Evolutionary conservation across 2,797 vertebrate genomes (phyloP).

Genomic region (Apodemus agrarius): DNA sequence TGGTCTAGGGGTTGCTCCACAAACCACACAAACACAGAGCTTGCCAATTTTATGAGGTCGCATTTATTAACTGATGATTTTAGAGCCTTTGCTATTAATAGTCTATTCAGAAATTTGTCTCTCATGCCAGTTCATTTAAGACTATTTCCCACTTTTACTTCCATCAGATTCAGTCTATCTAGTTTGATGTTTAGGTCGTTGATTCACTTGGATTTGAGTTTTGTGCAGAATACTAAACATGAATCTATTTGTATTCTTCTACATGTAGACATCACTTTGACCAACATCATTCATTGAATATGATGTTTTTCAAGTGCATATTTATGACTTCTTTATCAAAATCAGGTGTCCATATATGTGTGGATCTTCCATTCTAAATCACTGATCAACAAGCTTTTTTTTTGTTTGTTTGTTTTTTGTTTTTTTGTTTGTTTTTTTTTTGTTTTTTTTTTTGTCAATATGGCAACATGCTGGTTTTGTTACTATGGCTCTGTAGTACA

Average conservation of each 20-base stretch:
- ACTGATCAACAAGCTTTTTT: background rate
- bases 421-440: no score
- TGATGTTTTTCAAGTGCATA: background rate
- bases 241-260: background rate
- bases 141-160: background rate
- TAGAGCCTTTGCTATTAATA: background rate
- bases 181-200: background rate
- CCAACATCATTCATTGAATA: background rate
- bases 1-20: background rate
- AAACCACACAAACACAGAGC: background rate
- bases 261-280: background rate
- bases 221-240: background rate
- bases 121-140: background rate
- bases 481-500: no score
- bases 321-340: background rate
- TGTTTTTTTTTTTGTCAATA: background rate
- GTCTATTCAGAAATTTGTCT: background rate
- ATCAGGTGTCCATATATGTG: background rate
- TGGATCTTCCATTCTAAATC: background rate
- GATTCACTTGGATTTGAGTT: background rate
- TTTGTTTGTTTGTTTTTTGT: no score
- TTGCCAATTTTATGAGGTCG: background rate
- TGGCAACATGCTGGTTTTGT: background rate
- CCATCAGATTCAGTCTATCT: background rate
- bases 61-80: background rate